Conservation (phyloP, 2,888 invertebrate species). For the Calliopum simillimum region DNA sequence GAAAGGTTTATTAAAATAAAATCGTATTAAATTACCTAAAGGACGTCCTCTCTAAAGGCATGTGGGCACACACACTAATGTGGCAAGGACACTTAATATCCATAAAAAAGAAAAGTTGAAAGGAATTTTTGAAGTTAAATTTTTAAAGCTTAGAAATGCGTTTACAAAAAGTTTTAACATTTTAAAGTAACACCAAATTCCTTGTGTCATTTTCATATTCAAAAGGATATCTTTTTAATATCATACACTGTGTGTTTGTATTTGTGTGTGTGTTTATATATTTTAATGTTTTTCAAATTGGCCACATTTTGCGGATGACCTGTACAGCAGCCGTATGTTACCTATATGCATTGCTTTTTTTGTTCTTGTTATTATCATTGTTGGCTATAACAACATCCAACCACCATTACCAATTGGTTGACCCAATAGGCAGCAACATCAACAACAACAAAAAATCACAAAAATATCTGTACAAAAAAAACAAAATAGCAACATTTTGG, state of each 20-base stretch:
- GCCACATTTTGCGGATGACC: constrained; percentile 42
- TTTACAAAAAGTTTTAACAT: too few species aligned
- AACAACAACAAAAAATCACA: not conserved
- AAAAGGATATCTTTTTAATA: too few species aligned
- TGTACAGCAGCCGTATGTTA: constrained; percentile 27
- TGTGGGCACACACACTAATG: constrained; percentile 18
- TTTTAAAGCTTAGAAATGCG: too few species aligned
- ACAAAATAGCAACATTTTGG: constrained; percentile 1
- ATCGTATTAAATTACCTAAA: constrained; percentile 40
- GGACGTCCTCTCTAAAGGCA: constrained; percentile 13
- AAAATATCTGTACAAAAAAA: not conserved
- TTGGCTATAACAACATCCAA: too few species aligned
- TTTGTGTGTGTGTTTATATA: too few species aligned
- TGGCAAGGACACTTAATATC: not conserved
- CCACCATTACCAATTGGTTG: constrained; percentile 3
- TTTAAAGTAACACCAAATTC: too few species aligned
- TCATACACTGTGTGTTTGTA: too few species aligned
- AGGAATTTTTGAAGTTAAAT: too few species aligned
- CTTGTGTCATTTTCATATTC: too few species aligned
- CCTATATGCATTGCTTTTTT: too few species aligned
- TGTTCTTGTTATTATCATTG: too few species aligned
- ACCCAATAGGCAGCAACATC: not conserved
- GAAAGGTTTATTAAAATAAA: constrained; percentile 39
- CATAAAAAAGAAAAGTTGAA: too few species aligned
- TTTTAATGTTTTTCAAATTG: constrained; percentile 39